phyloP scores from a whole-genome alignment of 2,113 vertebrate species.

The Microcebus griseorufus region DNA sequence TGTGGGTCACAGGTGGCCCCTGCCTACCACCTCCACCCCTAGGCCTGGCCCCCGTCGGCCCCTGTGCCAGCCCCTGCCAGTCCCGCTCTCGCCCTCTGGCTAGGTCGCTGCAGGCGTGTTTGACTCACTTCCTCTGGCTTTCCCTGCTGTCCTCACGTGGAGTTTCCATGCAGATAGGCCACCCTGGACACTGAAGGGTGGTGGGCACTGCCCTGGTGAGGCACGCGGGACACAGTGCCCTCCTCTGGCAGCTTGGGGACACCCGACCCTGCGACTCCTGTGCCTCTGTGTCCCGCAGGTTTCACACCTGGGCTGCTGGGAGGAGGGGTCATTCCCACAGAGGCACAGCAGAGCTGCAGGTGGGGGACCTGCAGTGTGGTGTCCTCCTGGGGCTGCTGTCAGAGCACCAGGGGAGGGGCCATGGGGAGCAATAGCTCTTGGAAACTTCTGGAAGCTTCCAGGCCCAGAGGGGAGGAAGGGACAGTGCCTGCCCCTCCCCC shows the following conservation, averaged over 20 bases:
- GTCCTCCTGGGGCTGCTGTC: neutral
- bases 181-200: neutral
- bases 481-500: too few species aligned
- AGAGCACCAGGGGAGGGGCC: neutral
- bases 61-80: neutral
- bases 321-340: neutral
- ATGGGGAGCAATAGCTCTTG: neutral
- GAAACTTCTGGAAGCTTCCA: neutral
- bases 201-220: neutral
- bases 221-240: neutral
- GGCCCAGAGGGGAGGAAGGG: neutral
- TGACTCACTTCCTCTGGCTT: constrained; percentile 51
- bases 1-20: neutral
- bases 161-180: neutral
- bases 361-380: neutral
- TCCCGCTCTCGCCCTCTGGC: neutral
- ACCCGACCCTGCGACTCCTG: too few species aligned
- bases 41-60: neutral
- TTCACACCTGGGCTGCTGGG: neutral
- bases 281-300: neutral
- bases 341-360: neutral
- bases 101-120: neutral
- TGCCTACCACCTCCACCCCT: neutral
- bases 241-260: neutral
- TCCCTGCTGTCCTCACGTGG: neutral